A percentile compares a stretch with the other conserved stretches of the same genome.
These are phyloP conservation scores for Fopius arisanus DNA, from an alignment of 1,140 invertebrate genomes.

Conservation along the genomic window DNA sequence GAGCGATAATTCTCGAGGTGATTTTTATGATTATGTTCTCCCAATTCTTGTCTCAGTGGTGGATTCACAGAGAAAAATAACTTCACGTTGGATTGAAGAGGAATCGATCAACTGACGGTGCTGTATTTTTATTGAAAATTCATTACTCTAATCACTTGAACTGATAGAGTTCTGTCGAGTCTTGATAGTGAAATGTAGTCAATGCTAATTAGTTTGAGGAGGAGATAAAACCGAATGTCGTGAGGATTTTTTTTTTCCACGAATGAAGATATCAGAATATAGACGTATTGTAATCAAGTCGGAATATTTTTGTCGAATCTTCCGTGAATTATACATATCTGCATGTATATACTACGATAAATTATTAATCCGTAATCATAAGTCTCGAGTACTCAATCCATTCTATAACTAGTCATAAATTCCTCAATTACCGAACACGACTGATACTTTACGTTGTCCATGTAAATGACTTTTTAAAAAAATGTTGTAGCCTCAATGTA, in stretches of 20 bases:
- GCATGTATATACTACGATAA: constrained; percentile 3
- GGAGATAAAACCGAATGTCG: neutral
- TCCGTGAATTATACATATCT: constrained; percentile 15
- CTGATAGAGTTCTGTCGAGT: neutral
- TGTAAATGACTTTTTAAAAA: neutral
- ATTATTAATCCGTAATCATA: neutral
- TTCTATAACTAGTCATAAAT: neutral
- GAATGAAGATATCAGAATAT: neutral
- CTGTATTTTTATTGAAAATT: neutral
- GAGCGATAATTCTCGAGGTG: constrained; percentile 23
- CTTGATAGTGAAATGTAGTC: neutral
- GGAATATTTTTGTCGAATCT: constrained; percentile 4
- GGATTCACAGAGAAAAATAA: too few species aligned
- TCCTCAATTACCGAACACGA: neutral
- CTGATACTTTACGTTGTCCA: neutral
- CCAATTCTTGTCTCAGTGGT: too few species aligned
- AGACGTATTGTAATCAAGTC: neutral
- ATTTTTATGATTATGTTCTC: too few species aligned
- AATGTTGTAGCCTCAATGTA: neutral
- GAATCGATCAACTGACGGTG: neutral
- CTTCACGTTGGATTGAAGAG: too few species aligned
- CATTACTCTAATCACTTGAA: neutral
- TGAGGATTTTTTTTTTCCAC: neutral
- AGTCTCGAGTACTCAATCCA: neutral
- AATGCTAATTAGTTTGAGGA: neutral